Base-by-base conservation (phyloP, 2,888 invertebrate species). In the Drosophila lacicola region DNA sequence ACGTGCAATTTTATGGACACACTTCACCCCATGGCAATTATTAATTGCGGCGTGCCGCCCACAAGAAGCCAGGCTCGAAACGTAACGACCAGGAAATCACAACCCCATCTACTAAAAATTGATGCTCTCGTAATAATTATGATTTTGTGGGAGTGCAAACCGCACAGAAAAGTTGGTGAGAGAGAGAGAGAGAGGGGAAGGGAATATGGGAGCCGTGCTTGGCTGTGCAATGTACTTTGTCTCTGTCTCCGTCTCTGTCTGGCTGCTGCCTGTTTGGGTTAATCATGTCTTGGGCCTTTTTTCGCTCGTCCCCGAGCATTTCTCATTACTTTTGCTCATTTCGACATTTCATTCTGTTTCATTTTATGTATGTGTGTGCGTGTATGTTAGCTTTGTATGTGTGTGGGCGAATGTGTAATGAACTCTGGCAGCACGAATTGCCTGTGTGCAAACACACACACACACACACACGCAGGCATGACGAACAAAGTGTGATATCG, bases 241-340 rank as follows among this genome's bases (percentile, higher is more conserved):
- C 19, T 41, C 19, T 60, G 44, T 61, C 60, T 61, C 17, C 21
- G 21, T 50, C 42, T 47, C 25, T 36, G 33, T 45, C 64, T 54
- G 19, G 6, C 41, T 68, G 39, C 19, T 50, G 29, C 25, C 29
- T 66, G 70, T 79, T 39, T 8, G 53, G 83, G 86, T 85, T 85
- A 88, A 85, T 88, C 83, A 88, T 78, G 69, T 53, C 62, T 57
- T 66, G 69, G 49, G 75, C 55, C 44, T 44, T 63, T 53, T 47
- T 65, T 29, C 53, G 45, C 47, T 60, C 57, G n/a, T 45, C 45
- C 49, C 29, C 17, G 9, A 60, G 71, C 57, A 73, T 60, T 85
- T 88, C 88, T 88, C 86, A 88, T 86, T 88, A 86, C 83, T 86
- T 85, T 85, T 86, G 85, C 85, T 86, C 88, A 86, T 86, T 85